Evolutionary conservation across 2,113 vertebrate genomes (phyloP).

Genomic region (Pseudorhombus dupliciocellatus): DNA sequence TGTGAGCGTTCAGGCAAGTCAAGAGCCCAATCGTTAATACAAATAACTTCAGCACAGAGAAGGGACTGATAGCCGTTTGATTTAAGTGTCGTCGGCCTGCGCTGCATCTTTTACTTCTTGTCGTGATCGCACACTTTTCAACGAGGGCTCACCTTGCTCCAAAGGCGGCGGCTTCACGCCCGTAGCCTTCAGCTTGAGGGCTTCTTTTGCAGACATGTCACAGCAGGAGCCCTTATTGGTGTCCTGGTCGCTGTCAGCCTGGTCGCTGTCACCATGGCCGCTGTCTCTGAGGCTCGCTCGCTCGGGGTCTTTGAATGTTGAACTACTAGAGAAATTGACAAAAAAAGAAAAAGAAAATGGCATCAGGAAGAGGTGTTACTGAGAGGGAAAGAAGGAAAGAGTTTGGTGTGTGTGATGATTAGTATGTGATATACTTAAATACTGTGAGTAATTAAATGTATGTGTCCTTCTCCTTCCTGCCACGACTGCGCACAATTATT

Average conservation of each 20-base stretch:
- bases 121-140: conserved; percentile 23
- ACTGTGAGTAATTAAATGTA: conserved; percentile 57
- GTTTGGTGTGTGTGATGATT: neutral
- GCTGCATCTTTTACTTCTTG: conserved; percentile 22
- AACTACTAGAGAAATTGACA: conserved; percentile 84
- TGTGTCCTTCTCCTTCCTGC: neutral
- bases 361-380: neutral
- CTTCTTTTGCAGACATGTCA: conserved; percentile 99
- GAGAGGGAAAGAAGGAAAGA: neutral
- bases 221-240: conserved; percentile 99
- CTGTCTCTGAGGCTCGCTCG: conserved; percentile 99
- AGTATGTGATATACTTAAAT: conserved; percentile 69
- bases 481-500: conserved; percentile 24
- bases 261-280: conserved; percentile 99
- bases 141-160: conserved; percentile 94
- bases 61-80: conserved; percentile 8
- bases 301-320: conserved; percentile 98
- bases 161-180: conserved; percentile 93
- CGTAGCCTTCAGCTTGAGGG: conserved; percentile 97
- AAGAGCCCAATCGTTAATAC: conserved; percentile 34
- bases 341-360: neutral
- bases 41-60: conserved; percentile 27
- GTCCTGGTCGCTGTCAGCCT: conserved; percentile 99
- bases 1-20: conserved; percentile 32
- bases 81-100: conserved; percentile 1